These are phyloP conservation scores for Eilema griseolum DNA, from an alignment of 2,888 invertebrate species.

Conservation along the genomic window DNA sequence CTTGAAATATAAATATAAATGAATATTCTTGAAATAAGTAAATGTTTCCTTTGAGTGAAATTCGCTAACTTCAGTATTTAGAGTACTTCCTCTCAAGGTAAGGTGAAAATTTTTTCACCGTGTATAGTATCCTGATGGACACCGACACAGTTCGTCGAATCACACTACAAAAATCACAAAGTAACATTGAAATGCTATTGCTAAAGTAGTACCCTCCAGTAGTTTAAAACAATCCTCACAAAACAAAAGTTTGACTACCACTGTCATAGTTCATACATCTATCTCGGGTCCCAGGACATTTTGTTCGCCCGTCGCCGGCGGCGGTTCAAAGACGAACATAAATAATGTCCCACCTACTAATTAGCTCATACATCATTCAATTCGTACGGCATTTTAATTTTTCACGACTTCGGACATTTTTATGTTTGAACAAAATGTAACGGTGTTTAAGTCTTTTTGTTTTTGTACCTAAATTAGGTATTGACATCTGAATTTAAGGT, in stretches of 20 bases:
- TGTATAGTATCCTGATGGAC: too few species aligned
- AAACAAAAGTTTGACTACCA: constrained; percentile 33
- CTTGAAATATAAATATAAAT: too few species aligned
- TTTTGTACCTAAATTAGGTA: not conserved
- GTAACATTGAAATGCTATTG: not conserved
- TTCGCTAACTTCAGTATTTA: too few species aligned
- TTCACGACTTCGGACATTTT: constrained; percentile 60
- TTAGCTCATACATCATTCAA: constrained; percentile 66
- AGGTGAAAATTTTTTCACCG: too few species aligned
- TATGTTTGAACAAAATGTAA: constrained; percentile 40
- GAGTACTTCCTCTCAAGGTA: too few species aligned
- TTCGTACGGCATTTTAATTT: constrained; percentile 50
- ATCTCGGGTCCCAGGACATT: constrained; percentile 41
- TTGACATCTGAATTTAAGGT: not conserved
- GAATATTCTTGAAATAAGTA: too few species aligned
- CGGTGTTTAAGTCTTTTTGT: constrained; percentile 1
- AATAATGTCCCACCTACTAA: constrained; percentile 65
- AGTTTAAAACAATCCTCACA: constrained; percentile 4
- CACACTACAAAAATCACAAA: not conserved
- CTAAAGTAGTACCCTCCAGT: not conserved
- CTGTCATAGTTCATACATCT: constrained; percentile 40
- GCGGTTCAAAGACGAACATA: constrained; percentile 58
- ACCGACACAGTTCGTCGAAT: too few species aligned
- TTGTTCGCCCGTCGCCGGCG: constrained; percentile 52
- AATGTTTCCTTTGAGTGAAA: too few species aligned